Evolutionary conservation across 2,797 vertebrate species (phyloP).

Genomic region (Spondyliosoma cantharus): DNA sequence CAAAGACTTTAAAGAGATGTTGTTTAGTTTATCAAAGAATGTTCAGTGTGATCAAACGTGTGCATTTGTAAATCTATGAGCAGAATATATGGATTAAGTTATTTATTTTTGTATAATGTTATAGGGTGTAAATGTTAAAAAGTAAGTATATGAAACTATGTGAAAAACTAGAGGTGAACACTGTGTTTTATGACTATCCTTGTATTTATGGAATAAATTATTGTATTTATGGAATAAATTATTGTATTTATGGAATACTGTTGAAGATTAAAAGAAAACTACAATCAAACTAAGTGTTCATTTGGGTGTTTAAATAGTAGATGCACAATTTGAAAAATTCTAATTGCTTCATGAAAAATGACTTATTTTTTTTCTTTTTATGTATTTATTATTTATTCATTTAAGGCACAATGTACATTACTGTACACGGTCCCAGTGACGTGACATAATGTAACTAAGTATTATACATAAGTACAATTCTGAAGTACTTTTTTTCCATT

Average conservation of each 20-base stretch:
- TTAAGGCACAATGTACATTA: too few species aligned
- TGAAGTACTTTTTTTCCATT: too few species aligned
- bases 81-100: slow-evolving; percentile 49
- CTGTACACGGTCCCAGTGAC: too few species aligned
- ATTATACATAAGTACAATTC: too few species aligned
- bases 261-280: slow-evolving; percentile 38
- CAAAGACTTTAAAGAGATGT: slow-evolving; percentile 23
- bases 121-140: slow-evolving; percentile 39
- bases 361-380: too few species aligned
- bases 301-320: neutral
- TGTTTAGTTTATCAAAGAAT: slow-evolving; percentile 51
- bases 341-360: neutral
- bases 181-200: slow-evolving; percentile 56
- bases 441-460: too few species aligned
- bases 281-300: neutral
- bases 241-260: slow-evolving; percentile 35
- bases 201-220: neutral
- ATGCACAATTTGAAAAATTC: neutral
- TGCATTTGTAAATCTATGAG: slow-evolving; percentile 60
- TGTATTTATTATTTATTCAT: too few species aligned
- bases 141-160: slow-evolving; percentile 35
- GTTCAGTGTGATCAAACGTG: slow-evolving; percentile 33
- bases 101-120: slow-evolving; percentile 75
- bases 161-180: slow-evolving; percentile 50
- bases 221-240: slow-evolving; percentile 32